A percentile compares a stretch with the other conserved stretches of the same genome.
Conservation (phyloP, 2,113 vertebrate species). For the Columba livia region DNA sequence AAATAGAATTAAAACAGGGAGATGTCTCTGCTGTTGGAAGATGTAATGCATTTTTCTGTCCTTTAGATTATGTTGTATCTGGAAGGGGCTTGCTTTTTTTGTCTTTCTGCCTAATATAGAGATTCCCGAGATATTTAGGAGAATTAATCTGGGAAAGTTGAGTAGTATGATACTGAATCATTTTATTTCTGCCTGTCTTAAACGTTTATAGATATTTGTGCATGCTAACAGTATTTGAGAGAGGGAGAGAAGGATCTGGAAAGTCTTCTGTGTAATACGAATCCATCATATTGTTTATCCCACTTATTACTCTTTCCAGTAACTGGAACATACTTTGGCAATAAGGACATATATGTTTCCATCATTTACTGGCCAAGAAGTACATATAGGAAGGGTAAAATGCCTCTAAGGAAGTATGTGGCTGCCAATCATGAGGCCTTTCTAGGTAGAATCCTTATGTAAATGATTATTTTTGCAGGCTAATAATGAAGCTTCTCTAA, state of each 20-base stretch:
- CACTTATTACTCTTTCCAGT: constrained; percentile 39
- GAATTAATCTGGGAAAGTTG: neutral
- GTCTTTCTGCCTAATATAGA: neutral
- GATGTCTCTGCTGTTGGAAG: neutral
- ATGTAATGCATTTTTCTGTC: neutral
- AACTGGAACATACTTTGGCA: constrained; percentile 60
- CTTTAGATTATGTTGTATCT: neutral
- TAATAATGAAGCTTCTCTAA: constrained; percentile 1
- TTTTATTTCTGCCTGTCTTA: neutral
- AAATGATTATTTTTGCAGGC: constrained; percentile 33
- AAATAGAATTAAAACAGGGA: neutral
- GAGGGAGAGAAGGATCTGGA: neutral
- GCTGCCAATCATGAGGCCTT: constrained; percentile 50
- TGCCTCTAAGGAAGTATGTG: constrained; percentile 4
- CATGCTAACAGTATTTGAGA: neutral
- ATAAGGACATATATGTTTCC: constrained; percentile 45
- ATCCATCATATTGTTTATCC: constrained; percentile 44
- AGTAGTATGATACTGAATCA: neutral
- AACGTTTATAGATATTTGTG: neutral
- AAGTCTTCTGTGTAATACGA: constrained; percentile 32
- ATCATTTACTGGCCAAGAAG: constrained; percentile 47
- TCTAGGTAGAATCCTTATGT: constrained; percentile 42
- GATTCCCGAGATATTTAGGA: neutral
- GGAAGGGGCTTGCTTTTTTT: constrained; percentile 15
- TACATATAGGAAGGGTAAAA: constrained; percentile 59